phyloP scores from a whole-genome alignment of 2,113 vertebrate genomes.

The Scytalopus superciliaris region DNA sequence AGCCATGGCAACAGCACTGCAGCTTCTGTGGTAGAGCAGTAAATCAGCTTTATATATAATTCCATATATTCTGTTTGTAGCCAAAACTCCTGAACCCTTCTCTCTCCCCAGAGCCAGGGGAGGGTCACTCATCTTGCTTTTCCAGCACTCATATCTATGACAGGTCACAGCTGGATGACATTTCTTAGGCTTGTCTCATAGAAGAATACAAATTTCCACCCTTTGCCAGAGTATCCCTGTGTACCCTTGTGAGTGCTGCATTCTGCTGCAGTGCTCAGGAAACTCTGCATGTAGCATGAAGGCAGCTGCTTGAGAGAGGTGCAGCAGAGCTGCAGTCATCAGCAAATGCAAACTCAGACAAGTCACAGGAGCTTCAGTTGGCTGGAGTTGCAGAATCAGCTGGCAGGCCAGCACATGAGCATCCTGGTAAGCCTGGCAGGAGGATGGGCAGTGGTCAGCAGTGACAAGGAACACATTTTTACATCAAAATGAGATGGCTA shows the following conservation, averaged over 20 bases:
- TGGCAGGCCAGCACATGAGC: background rate
- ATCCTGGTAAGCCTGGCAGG: rapidly evolving
- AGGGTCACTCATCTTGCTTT: background rate
- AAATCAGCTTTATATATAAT: background rate
- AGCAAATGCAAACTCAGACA: background rate
- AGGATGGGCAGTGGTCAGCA: background rate
- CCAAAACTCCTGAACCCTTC: background rate
- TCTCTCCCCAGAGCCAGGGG: rapidly evolving
- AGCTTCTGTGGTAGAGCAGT: background rate
- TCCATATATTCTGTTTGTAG: background rate
- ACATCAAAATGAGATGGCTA: background rate
- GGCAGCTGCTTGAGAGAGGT: background rate
- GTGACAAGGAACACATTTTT: background rate
- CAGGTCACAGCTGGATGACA: background rate
- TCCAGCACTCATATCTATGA: rapidly evolving
- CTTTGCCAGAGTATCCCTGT: background rate
- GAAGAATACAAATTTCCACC: background rate
- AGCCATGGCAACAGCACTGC: background rate
- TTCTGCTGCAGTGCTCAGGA: background rate
- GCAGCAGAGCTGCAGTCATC: rapidly evolving
- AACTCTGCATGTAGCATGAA: rapidly evolving
- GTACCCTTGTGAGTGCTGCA: background rate
- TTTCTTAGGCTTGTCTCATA: background rate
- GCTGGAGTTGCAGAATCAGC: background rate
- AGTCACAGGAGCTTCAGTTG: background rate